phyloP scores from a whole-genome alignment of 1,140 invertebrate genomes.

The Portunus trituberculatus region DNA sequence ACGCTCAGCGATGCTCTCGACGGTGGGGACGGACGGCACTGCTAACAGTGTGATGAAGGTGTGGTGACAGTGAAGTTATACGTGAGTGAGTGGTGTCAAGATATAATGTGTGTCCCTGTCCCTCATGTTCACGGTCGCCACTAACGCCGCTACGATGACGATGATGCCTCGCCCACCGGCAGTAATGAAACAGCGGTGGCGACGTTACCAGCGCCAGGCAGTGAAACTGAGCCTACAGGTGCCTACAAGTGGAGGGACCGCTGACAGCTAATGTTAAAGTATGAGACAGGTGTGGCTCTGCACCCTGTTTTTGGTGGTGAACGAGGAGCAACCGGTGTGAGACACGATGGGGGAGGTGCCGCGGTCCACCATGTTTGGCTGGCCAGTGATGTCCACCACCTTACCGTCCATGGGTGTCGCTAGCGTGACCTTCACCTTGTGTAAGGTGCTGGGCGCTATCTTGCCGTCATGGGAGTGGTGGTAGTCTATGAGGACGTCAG shows the following conservation, averaged over 20 bases:
- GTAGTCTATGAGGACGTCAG: slow-evolving; percentile 72
- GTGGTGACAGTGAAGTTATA: slow-evolving; percentile 9
- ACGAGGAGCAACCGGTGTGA: slow-evolving; percentile 4
- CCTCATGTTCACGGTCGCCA: background rate
- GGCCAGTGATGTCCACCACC: background rate
- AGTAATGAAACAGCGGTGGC: background rate
- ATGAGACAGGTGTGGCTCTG: slow-evolving; percentile 67
- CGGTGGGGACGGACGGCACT: slow-evolving; percentile 4
- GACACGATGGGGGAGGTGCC: slow-evolving; percentile 66
- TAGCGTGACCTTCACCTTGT: slow-evolving; percentile 7
- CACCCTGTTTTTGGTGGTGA: slow-evolving; percentile 55
- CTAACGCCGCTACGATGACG: background rate
- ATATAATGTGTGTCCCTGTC: background rate
- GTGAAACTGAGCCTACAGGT: background rate
- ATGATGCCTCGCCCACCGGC: background rate
- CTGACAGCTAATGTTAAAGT: slow-evolving; percentile 48
- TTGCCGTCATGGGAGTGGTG: slow-evolving; percentile 57
- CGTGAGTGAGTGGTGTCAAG: background rate
- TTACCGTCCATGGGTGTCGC: background rate
- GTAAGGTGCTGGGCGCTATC: background rate
- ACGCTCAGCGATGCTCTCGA: background rate
- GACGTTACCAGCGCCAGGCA: background rate
- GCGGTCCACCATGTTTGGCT: slow-evolving; percentile 47
- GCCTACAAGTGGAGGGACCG: background rate
- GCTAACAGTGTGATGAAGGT: background rate